A percentile compares a stretch with the other conserved stretches of the same genome.
Evolutionary conservation across 2,888 invertebrate genomes (phyloP).

Genomic region (Amorpha juglandis): DNA sequence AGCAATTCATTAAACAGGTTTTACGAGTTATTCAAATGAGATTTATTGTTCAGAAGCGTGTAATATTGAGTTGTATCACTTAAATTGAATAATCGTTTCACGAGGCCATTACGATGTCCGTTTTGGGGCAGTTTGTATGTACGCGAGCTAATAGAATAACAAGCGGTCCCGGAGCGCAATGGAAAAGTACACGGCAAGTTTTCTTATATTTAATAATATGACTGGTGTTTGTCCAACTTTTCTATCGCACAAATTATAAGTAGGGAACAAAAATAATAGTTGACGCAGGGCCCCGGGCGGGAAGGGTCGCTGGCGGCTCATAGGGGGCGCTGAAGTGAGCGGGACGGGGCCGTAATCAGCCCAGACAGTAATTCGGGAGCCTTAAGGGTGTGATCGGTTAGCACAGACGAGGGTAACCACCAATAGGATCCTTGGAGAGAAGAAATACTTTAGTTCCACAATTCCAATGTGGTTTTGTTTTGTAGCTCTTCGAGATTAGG

Average conservation of each 20-base stretch:
- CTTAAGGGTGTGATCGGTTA: slow-evolving; percentile 83
- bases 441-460: slow-evolving; percentile 83
- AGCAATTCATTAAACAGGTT: slow-evolving; percentile 68
- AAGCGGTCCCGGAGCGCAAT: slow-evolving; percentile 68
- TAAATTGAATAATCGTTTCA: slow-evolving; percentile 51
- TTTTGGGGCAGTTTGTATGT: slow-evolving; percentile 53
- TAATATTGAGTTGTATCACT: slow-evolving; percentile 47
- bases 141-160: slow-evolving; percentile 63
- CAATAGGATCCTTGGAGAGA: slow-evolving; percentile 79
- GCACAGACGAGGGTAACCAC: slow-evolving; percentile 79
- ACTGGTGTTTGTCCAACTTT: slow-evolving; percentile 78
- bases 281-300: slow-evolving; percentile 70
- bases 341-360: slow-evolving; percentile 74
- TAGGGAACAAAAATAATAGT: slow-evolving; percentile 81
- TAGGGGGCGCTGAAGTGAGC: slow-evolving; percentile 35
- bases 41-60: slow-evolving; percentile 53
- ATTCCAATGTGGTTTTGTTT: slow-evolving; percentile 83
- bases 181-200: slow-evolving; percentile 68
- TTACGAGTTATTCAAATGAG: slow-evolving; percentile 64
- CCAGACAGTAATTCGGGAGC: slow-evolving; percentile 82
- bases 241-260: slow-evolving; percentile 79
- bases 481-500: slow-evolving; percentile 82
- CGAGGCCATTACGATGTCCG: slow-evolving; percentile 55
- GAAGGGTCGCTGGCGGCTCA: slow-evolving; percentile 46
- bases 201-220: slow-evolving; percentile 78